These are phyloP conservation scores for Physella acuta DNA, from an alignment of 1,140 invertebrate species.

Conservation along the genomic window DNA sequence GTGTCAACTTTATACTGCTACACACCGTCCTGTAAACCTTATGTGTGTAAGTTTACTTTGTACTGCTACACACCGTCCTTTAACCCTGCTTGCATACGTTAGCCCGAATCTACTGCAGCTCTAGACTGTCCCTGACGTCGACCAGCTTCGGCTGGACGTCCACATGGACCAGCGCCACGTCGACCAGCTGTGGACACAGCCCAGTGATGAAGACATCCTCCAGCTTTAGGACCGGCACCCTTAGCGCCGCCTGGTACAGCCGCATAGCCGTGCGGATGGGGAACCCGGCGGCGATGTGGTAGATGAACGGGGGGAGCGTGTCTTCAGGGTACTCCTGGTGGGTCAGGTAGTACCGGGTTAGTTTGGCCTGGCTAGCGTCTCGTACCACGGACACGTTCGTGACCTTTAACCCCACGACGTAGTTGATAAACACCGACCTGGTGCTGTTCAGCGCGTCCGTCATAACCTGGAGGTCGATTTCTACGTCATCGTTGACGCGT, in stretches of 20 bases:
- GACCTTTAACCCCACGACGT: conserved; percentile 31
- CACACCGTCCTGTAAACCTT: too few relatives aligned
- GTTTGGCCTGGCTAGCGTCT: conserved; percentile 34
- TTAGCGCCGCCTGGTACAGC: conserved; percentile 43
- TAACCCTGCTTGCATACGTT: too few relatives aligned
- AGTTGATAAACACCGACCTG: conserved; percentile 2
- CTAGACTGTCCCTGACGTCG: too few relatives aligned
- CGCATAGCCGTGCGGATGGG: conserved; percentile 41
- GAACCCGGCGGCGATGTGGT: conserved; percentile 49
- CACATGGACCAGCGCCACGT: not conserved
- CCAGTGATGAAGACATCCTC: conserved; percentile 60
- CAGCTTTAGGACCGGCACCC: conserved; percentile 44
- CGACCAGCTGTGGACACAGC: conserved; percentile 24
- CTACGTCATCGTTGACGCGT: conserved; percentile 61
- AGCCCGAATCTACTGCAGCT: too few relatives aligned
- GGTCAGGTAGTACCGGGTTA: conserved; percentile 56
- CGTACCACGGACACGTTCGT: conserved; percentile 11
- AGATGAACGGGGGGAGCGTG: conserved; percentile 49
- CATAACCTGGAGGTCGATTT: conserved; percentile 31
- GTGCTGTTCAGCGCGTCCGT: conserved; percentile 6
- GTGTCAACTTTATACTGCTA: too few relatives aligned
- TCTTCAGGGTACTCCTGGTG: conserved; percentile 47
- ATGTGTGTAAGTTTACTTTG: too few relatives aligned
- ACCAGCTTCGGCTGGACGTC: too few relatives aligned
- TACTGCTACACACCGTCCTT: too few relatives aligned